Base-by-base conservation (phyloP, 2,113 vertebrate genomes). In the Microcebus murinus region DNA sequence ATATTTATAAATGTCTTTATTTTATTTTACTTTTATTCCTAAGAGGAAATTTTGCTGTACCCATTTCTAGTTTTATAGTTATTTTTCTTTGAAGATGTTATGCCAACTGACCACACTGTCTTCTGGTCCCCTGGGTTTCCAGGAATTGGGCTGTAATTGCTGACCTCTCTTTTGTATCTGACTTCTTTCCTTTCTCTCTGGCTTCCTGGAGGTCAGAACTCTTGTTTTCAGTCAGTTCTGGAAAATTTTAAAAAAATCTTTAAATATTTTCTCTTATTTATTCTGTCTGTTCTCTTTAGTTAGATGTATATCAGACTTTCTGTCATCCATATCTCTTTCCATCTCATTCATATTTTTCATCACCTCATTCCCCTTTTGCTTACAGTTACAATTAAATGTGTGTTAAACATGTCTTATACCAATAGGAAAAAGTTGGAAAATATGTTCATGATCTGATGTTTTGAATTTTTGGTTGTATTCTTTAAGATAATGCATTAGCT, bases 211-310 rank as follows among this genome's bases (percentile, higher is more conserved):
- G 12, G 29, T 73, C 25, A 90, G 39, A 25, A 84, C 87, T 97
- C 27, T 94, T 96, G 67, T 27, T 90, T 93, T 79, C 57, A 9
- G n/a, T 87, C 81, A 90, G 3, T 89, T 90, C 29, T 80, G 63
- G 34, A 74, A 93, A 71, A 87, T 84, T 91, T 85, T 36, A 36
- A 36, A 36, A 36, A 36, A 36, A 36, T 76, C 11, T 48, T 87
- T 83, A 74, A 89, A 55, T 80, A 67, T 86, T n/a, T 86, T n/a
- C 4, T 74, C 29, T 20, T 87, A 20, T 63, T 92, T 87, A 74
- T 79, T 90, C 25, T 93, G 39, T 20, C 21, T 45, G 0, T 70
- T 84, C 14, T 89, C 23, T 52, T 17, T 45, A 80, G 74, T 80
- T 94, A 63, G 34, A 17, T 14, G 36, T n/a, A n/a, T 42, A 42